phyloP scores from a whole-genome alignment of 2,888 invertebrate species.

The Pterostichus madidus region DNA sequence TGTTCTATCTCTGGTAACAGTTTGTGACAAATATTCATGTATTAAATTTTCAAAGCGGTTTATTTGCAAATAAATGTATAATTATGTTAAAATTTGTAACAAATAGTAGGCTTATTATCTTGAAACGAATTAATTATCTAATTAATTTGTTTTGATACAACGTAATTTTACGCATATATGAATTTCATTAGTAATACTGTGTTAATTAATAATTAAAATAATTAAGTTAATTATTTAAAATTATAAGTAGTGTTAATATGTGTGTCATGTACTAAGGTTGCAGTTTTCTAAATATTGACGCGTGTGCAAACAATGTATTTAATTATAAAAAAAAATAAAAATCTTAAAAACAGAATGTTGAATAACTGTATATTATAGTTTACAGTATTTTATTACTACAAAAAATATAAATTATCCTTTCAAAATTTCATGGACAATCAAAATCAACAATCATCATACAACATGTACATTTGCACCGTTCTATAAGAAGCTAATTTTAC shows the following conservation, averaged over 20 bases:
- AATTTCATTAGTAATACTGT: slow-evolving; percentile 8
- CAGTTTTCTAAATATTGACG: slow-evolving; percentile 11
- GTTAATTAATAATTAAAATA: slow-evolving; percentile 36
- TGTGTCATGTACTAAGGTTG: slow-evolving; percentile 11
- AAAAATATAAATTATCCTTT: not conserved
- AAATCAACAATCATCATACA: slow-evolving; percentile 7
- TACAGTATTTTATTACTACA: not conserved
- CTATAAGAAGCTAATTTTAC: not conserved
- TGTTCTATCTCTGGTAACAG: too few relatives aligned
- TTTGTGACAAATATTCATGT: too few relatives aligned
- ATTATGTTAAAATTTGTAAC: slow-evolving; percentile 6
- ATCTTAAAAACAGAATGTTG: not conserved
- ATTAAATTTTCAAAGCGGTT: too few relatives aligned
- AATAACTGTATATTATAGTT: slow-evolving; percentile 17
- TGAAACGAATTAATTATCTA: slow-evolving; percentile 7
- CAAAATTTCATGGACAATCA: slow-evolving; percentile 17
- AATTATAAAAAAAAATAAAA: not conserved
- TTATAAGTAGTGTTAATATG: slow-evolving; percentile 20
- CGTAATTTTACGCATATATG: slow-evolving; percentile 25
- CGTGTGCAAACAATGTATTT: not conserved
- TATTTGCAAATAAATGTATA: not conserved
- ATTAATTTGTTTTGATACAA: slow-evolving; percentile 32
- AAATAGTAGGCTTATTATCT: slow-evolving; percentile 18
- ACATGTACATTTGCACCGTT: not conserved
- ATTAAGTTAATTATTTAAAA: slow-evolving; percentile 27